phyloP scores from a whole-genome alignment of 2,797 vertebrate species.

The Huso huso region DNA sequence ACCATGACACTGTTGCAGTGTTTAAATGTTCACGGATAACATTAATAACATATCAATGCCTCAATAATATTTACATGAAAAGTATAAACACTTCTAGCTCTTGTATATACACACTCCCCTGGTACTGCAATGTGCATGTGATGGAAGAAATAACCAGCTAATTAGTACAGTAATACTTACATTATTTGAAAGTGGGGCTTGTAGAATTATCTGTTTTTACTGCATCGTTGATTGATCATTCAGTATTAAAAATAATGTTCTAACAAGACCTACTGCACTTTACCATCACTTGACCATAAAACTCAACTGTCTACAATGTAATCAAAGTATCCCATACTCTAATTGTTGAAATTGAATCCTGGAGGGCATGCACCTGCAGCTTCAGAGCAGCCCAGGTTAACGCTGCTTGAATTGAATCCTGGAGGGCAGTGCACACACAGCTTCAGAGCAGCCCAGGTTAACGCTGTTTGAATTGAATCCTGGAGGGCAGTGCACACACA shows the following conservation, averaged over 20 bases:
- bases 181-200: not conserved
- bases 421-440: too few relatives aligned
- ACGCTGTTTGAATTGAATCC: too few relatives aligned
- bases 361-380: too few relatives aligned
- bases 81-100: not conserved
- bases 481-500: too few relatives aligned
- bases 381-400: too few relatives aligned
- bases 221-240: not conserved
- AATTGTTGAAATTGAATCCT: too few relatives aligned
- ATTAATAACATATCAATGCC: not conserved
- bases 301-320: too few relatives aligned
- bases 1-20: slow-evolving; percentile 40
- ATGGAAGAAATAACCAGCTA: not conserved
- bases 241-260: not conserved
- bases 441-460: too few relatives aligned
- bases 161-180: not conserved
- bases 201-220: not conserved
- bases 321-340: too few relatives aligned
- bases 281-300: too few relatives aligned
- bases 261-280: not conserved
- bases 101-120: not conserved
- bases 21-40: not conserved
- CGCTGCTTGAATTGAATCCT: too few relatives aligned
- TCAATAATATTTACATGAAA: not conserved
- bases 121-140: not conserved